phyloP scores from a whole-genome alignment of 2,797 vertebrate genomes.

The Oryzias sinensis region DNA sequence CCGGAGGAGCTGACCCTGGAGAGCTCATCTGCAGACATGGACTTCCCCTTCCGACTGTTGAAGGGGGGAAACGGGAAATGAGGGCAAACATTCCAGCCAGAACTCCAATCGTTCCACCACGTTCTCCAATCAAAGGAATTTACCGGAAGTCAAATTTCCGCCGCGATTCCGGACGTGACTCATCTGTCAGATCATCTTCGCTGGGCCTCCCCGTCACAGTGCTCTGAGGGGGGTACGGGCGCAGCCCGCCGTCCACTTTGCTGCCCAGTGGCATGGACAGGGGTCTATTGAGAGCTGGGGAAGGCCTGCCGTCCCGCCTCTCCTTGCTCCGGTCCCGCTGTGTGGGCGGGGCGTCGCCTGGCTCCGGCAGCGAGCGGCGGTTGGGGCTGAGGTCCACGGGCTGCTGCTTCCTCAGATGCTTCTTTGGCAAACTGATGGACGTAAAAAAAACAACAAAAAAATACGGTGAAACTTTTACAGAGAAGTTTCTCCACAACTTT shows the following conservation, averaged over 20 bases:
- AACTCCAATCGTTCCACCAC: no score
- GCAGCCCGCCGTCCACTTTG: neutral
- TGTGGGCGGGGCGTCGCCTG: slow-evolving; percentile 5
- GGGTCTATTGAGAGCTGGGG: slow-evolving; percentile 66
- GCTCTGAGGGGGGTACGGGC: slow-evolving; percentile 63
- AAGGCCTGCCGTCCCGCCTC: slow-evolving; percentile 46
- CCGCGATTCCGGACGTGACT: slow-evolving; percentile 44
- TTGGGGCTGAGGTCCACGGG: slow-evolving; percentile 53
- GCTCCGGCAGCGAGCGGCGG: slow-evolving; percentile 17
- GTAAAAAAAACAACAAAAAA: slow-evolving; percentile 4
- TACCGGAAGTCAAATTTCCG: slow-evolving; percentile 50
- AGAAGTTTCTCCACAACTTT: no score
- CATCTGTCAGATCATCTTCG: slow-evolving; percentile 56
- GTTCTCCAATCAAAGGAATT: slow-evolving; percentile 14
- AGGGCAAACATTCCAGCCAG: neutral
- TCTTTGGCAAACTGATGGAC: slow-evolving; percentile 72
- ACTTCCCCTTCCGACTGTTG: slow-evolving; percentile 64
- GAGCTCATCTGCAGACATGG: slow-evolving; percentile 81
- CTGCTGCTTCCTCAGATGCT: slow-evolving; percentile 74
- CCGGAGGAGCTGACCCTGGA: slow-evolving; percentile 69
- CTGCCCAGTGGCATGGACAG: slow-evolving; percentile 70
- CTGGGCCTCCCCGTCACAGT: slow-evolving; percentile 83
- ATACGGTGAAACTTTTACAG: no score
- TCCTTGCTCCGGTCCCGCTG: slow-evolving; percentile 26
- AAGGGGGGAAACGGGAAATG: slow-evolving; percentile 7